phyloP scores from a whole-genome alignment of 2,113 vertebrate genomes.

The Promerops cafer region DNA sequence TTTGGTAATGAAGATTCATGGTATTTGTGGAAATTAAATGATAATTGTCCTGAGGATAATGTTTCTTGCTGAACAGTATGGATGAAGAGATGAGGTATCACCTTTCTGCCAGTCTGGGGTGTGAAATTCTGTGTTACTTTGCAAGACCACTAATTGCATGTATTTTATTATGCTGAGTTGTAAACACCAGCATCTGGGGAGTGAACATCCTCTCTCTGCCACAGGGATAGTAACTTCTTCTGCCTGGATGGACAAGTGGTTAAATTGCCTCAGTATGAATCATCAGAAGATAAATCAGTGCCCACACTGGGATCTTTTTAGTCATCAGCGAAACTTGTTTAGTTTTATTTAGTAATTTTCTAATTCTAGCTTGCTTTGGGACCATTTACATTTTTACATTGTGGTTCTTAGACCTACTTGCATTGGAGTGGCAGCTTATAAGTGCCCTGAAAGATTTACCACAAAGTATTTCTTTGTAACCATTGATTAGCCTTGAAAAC shows the following conservation, averaged over 20 bases:
- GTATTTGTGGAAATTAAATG: neutral
- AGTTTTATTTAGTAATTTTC: neutral
- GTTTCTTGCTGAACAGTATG: neutral
- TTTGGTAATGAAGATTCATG: conserved; percentile 1
- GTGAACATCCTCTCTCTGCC: neutral
- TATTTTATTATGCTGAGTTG: neutral
- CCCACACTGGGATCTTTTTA: neutral
- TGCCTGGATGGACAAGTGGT: neutral
- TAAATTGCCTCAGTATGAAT: neutral
- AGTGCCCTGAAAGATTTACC: neutral
- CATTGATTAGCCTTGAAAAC: rapidly evolving
- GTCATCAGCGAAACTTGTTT: neutral
- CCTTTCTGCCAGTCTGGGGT: neutral
- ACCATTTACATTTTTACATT: neutral
- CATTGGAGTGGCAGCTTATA: neutral
- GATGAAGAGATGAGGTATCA: neutral
- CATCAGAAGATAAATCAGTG: neutral
- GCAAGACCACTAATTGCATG: neutral
- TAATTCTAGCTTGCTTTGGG: neutral
- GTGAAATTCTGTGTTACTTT: neutral
- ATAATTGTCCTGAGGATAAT: neutral
- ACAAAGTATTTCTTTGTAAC: neutral
- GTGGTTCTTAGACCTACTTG: neutral
- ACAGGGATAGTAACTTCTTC: neutral
- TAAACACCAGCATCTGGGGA: neutral